Evolutionary conservation across 2,888 invertebrate species (phyloP).

Genomic region (Machimus atricapillus): DNA sequence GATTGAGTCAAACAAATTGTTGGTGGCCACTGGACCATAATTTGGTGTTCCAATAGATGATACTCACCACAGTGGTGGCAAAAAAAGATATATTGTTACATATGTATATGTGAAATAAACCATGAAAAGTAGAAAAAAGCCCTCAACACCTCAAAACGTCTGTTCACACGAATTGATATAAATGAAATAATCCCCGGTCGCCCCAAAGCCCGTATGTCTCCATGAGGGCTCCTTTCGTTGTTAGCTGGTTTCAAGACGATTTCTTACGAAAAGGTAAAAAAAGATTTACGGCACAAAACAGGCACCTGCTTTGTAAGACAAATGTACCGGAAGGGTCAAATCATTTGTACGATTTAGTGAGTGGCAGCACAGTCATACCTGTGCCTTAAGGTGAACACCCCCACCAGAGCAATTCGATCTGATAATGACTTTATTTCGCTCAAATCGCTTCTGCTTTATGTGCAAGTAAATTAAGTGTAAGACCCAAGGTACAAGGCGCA

Average conservation of each 20-base stretch:
- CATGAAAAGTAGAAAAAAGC: neutral
- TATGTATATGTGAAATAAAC: neutral
- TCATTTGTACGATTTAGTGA: constrained; percentile 34
- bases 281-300: constrained; percentile 2
- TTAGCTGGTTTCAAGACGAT: neutral
- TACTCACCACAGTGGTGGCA: neutral
- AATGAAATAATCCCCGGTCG: neutral
- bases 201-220: neutral
- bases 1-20: neutral
- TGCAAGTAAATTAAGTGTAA: constrained; percentile 36
- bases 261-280: neutral
- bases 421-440: constrained; percentile 40
- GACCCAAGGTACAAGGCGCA: neutral
- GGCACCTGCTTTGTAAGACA: constrained; percentile 18
- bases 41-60: neutral
- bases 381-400: constrained; percentile 4
- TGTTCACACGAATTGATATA: neutral
- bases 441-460: constrained; percentile 12
- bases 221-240: neutral
- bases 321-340: constrained; percentile 40
- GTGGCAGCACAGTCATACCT: neutral
- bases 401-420: neutral
- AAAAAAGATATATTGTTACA: neutral
- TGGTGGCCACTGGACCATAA: neutral
- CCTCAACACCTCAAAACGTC: neutral